phyloP scores from a whole-genome alignment of 2,113 vertebrate genomes.

The Nycticorax nycticorax region DNA sequence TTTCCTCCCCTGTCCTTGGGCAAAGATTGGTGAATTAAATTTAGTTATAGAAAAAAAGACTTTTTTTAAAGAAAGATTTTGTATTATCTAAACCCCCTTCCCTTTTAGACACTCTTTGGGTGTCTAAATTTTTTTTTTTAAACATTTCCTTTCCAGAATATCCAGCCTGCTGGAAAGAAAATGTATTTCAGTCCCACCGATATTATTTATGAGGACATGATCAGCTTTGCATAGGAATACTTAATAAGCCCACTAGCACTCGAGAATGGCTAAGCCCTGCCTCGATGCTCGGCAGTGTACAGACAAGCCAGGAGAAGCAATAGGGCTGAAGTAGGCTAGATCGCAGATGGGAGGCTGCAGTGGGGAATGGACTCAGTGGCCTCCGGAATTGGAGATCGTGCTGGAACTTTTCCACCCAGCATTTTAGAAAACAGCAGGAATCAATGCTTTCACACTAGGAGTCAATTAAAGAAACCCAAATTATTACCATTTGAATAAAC shows the following conservation, averaged over 20 bases:
- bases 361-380: not conserved
- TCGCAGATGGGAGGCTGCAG: not conserved
- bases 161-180: not conserved
- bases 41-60: not conserved
- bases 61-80: not conserved
- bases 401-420: conserved; percentile 61
- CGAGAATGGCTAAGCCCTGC: not conserved
- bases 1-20: not conserved
- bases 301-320: not conserved
- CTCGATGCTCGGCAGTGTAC: not conserved
- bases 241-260: not conserved
- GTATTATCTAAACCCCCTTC: not conserved
- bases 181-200: not conserved
- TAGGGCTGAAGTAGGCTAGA: not conserved
- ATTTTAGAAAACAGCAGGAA: conserved; percentile 67
- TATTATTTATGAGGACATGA: conserved; percentile 36
- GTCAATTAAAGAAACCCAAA: conserved; percentile 75
- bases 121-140: not conserved
- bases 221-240: not conserved
- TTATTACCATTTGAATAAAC: conserved; percentile 78
- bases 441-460: conserved; percentile 61
- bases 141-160: not conserved
- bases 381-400: not conserved
- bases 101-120: not conserved
- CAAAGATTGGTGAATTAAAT: not conserved